These are phyloP conservation scores for Moxostoma hubbsi DNA, from an alignment of 2,797 vertebrate species.

Conservation along the genomic window DNA sequence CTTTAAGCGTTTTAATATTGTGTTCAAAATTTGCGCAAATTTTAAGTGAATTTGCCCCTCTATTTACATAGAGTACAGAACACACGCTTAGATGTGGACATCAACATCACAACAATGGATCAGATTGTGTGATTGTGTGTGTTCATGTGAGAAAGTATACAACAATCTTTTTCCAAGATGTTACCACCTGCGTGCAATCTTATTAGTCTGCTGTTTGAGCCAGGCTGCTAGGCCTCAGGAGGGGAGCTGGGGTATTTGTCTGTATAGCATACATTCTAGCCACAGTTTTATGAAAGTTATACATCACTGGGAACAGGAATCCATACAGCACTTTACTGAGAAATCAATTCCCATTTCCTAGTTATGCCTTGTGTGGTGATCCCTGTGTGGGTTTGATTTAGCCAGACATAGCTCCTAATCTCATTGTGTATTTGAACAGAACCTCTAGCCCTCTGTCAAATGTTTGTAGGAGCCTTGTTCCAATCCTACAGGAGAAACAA, in stretches of 20 bases:
- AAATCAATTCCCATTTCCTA: slow-evolving; percentile 79
- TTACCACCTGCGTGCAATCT: slow-evolving; percentile 29
- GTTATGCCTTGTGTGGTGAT: slow-evolving; percentile 64
- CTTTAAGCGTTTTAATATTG: no score
- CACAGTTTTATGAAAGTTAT: slow-evolving; percentile 70
- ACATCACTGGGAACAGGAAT: slow-evolving; percentile 68
- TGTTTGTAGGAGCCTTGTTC: slow-evolving; percentile 78
- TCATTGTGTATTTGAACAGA: slow-evolving; percentile 74
- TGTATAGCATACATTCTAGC: slow-evolving; percentile 68
- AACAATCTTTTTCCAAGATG: slow-evolving; percentile 5
- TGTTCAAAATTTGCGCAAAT: no score
- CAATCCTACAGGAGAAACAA: slow-evolving; percentile 76
- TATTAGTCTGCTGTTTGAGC: slow-evolving; percentile 17
- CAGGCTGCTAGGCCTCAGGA: slow-evolving; percentile 30
- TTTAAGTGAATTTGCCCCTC: no score
- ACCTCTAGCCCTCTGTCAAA: slow-evolving; percentile 67
- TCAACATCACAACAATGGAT: background rate
- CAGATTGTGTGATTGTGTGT: slow-evolving; percentile 17
- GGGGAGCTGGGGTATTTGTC: slow-evolving; percentile 56
- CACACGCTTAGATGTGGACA: background rate
- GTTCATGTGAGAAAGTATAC: slow-evolving; percentile 11
- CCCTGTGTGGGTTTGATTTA: slow-evolving; percentile 70
- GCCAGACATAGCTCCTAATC: slow-evolving; percentile 79
- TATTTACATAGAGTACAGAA: slow-evolving; percentile 17
- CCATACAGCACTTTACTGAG: slow-evolving; percentile 69